Conservation (phyloP, 64 coral and sea anemone genomes). For the Pachyseris speciosa region DNA sequence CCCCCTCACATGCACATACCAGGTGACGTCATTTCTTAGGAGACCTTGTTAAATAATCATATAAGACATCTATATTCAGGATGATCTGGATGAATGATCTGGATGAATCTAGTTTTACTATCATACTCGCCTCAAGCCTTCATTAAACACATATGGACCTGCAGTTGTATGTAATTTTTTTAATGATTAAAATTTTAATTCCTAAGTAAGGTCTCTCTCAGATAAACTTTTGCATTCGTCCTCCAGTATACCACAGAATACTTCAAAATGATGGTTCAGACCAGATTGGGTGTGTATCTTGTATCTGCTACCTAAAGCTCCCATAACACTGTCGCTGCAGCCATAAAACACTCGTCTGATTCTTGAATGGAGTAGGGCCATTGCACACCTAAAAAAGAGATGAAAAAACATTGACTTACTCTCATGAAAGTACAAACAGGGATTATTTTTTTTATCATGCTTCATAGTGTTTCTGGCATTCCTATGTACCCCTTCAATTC, state of each 20-base stretch:
- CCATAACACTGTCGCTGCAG: slow-evolving; percentile 22
- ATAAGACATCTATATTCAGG: no score
- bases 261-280: slow-evolving; percentile 98
- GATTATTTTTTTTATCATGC: no score
- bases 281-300: slow-evolving; percentile 81
- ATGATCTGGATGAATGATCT: no score
- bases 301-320: slow-evolving; percentile 91
- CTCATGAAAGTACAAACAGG: no score
- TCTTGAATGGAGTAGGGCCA: slow-evolving; percentile 94
- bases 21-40: no score
- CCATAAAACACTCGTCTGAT: slow-evolving; percentile 92
- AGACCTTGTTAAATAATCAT: no score
- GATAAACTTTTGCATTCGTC: slow-evolving; percentile 47
- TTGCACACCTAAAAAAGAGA: slow-evolving; percentile 84
- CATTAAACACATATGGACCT: no score
- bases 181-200: not conserved
- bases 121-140: no score
- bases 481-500: no score
- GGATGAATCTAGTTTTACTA: no score
- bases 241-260: slow-evolving; percentile 80
- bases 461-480: no score
- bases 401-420: not conserved
- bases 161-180: not conserved
- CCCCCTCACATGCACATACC: no score
- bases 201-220: not conserved